A percentile compares a stretch with the other conserved stretches of the same genome.
Conservation (phyloP, 2,113 vertebrate genomes). For the Sigmodon hispidus region DNA sequence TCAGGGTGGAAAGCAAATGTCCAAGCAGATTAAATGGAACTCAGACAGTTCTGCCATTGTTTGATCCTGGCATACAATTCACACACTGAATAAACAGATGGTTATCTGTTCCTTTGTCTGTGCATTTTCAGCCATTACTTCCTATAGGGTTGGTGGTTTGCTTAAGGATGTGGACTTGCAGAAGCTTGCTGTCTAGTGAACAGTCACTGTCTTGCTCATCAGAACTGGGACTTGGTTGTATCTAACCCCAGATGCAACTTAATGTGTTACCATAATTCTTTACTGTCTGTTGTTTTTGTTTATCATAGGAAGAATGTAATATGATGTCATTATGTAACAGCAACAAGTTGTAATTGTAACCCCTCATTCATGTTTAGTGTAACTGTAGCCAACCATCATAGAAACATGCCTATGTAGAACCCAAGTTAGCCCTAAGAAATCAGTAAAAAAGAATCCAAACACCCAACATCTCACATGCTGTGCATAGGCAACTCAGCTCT, state of each 20-base stretch:
- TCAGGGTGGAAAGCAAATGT: neutral
- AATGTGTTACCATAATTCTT: neutral
- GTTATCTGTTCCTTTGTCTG: neutral
- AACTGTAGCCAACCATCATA: neutral
- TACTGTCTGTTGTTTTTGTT: neutral
- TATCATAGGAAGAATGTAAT: neutral
- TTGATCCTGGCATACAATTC: neutral
- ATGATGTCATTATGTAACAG: neutral
- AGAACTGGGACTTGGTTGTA: neutral
- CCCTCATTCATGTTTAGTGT: neutral
- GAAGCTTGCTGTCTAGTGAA: neutral
- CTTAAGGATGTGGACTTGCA: neutral
- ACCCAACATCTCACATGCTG: neutral
- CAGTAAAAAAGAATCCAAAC: neutral
- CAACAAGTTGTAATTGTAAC: neutral
- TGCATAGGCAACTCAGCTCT: neutral
- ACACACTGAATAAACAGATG: neutral
- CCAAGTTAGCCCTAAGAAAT: neutral
- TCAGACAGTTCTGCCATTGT: neutral
- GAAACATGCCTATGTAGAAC: neutral
- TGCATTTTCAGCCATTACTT: neutral
- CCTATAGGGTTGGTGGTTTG: neutral
- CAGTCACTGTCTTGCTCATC: neutral
- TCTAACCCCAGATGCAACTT: neutral
- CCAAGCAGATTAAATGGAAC: neutral